Base-by-base conservation (phyloP, 1,140 invertebrate species). In the Melitaea cinxia region DNA sequence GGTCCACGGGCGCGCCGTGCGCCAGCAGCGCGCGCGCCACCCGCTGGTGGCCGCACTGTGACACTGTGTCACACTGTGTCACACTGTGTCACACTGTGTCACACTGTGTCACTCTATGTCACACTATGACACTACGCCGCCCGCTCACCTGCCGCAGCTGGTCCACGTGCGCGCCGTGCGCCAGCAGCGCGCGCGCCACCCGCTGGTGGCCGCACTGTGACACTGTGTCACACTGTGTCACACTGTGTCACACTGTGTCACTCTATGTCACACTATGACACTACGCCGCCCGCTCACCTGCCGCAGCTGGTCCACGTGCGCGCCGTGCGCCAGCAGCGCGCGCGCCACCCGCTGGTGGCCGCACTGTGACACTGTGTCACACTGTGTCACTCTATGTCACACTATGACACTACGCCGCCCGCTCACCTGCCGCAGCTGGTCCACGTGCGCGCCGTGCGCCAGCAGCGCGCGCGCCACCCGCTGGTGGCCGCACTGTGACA, bases 321-420 rank as follows among this genome's bases (percentile, higher is more conserved):
- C 96, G 26, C 96, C 96, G 61, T 93, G 93, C 80, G 94, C 94
- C 28, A 97, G 90, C 49, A 99, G 91, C 62, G 95, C 92, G 57
- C 94, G 92, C 21, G 97, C 96, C 42, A 97, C 94, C 74, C 95
- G 93, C 82, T 95, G 94, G 88, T 97, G 96, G 10, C 97, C 97
- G 95, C 97, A 97, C 4, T 15, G 37, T 2, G 37, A 5, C 15
- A 15, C n/a, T 12, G 1, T 14, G n/a, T n/a, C n/a, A n/a, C n/a
- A n/a, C n/a, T n/a, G n/a, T n/a, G n/a, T n/a, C n/a, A n/a, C n/a
- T n/a, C n/a, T n/a, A n/a, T n/a, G n/a, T n/a, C n/a, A n/a, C n/a
- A n/a, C n/a, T n/a, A n/a, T n/a, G n/a, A n/a, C 6, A 26, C 6
- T 6, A 2, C 6, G 24, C 24, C 24, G 2, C 24, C 2, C 2